phyloP scores from a whole-genome alignment of 2,113 vertebrate species.

The Myiozetetes cayanensis region DNA sequence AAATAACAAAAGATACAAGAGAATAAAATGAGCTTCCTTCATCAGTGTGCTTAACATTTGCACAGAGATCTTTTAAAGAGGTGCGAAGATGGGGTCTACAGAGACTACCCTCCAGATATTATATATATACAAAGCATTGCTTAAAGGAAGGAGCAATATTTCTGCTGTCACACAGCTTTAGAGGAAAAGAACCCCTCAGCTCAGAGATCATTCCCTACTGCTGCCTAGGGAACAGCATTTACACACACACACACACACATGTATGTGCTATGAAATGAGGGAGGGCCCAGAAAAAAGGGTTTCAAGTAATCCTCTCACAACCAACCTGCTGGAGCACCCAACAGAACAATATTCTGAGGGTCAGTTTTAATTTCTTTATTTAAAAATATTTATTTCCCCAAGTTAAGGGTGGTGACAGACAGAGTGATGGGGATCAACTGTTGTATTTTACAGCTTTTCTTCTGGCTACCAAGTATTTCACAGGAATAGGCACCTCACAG shows the following conservation, averaged over 20 bases:
- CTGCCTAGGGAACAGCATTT: background rate
- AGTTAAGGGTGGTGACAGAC: background rate
- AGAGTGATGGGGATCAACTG: background rate
- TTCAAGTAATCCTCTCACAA: background rate
- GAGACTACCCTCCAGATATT: background rate
- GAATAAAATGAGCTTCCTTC: background rate
- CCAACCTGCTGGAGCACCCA: background rate
- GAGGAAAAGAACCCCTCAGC: background rate
- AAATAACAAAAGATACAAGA: background rate
- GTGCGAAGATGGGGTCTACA: background rate
- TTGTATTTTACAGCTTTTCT: background rate
- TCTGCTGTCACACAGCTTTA: background rate
- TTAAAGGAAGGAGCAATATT: background rate
- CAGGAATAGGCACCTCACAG: background rate
- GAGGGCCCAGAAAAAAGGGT: background rate
- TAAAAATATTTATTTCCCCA: background rate
- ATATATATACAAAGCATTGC: background rate
- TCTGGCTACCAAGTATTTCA: background rate
- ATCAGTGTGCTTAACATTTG: background rate
- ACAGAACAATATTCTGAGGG: background rate
- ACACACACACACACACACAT: background rate
- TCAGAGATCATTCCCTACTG: background rate
- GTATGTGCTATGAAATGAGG: background rate
- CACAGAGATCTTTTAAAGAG: background rate
- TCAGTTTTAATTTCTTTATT: background rate